Evolutionary conservation across 2,113 vertebrate genomes (phyloP), one percentile per base, ranked within the genome.

Genomic region (Centropristis striata): DNA sequence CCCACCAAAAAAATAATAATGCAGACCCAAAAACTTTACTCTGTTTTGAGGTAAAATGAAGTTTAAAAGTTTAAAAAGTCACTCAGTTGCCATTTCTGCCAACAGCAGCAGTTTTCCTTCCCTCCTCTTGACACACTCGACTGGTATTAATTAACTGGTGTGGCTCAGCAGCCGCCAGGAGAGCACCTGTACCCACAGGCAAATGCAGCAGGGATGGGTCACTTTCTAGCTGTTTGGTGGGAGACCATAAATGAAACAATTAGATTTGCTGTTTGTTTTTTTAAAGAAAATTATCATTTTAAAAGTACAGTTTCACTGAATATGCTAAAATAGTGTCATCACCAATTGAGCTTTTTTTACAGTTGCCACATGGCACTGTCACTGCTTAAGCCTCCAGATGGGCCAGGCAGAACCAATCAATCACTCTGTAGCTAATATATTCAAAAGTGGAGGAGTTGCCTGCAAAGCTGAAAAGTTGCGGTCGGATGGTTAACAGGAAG

Each of bases 81-180:
- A 65, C 69, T 74, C 60, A 54, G 37, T 87, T 20, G 12, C 32
- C 25, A 21, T 63, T 86, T 87, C 47, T 78, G 77, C 84, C n/a
- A 36, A 78, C 64, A 36, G 60, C 79, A 81, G 81, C 88, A 80
- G 41, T 89, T 88, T 85, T 66, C 47, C 85, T 76, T 88, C 60
- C 50, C 15, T 85, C 65, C 55, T 83, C 77, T 63, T 73, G 83
- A 89, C 89, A 91, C 84, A 85, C 79, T 89, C 53, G 53, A 75
- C 49, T 55, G 71, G 73, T 87, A 63, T 85, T 92, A 91, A 91
- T 90, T 88, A 90, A 87, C 71, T 69, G 71, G 57, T 67, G 70
- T 76, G 75, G 46, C 80, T 88, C 83, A 28, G 78, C 63, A 69
- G 78, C 73, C 63, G 60, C 39, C 51, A 72, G 65, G 42, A 83